These are phyloP conservation scores for Eilema depressum DNA, from an alignment of 2,888 invertebrate genomes.

Conservation along the genomic window DNA sequence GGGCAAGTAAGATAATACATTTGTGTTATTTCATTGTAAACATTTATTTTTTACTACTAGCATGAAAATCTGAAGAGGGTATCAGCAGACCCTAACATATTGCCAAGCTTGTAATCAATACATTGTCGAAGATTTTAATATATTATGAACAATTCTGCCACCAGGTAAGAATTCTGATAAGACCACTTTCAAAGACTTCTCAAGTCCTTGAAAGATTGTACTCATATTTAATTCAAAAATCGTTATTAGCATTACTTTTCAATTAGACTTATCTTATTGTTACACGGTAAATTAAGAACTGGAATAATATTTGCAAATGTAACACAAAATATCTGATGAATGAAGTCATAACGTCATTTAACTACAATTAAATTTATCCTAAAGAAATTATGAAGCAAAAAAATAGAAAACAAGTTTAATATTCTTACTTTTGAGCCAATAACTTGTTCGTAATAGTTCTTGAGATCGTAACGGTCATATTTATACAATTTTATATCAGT, in stretches of 20 bases:
- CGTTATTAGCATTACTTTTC: background rate
- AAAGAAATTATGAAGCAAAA: background rate
- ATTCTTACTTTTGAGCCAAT: constrained; percentile 64
- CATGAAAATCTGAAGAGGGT: no score
- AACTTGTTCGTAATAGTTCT: constrained; percentile 66
- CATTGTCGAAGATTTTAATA: no score
- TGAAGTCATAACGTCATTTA: background rate
- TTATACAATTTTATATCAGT: constrained; percentile 63
- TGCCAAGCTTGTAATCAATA: background rate
- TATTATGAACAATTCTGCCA: background rate
- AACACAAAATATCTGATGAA: background rate
- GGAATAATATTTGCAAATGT: background rate
- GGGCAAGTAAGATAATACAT: no score
- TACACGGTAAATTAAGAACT: background rate
- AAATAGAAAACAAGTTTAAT: background rate
- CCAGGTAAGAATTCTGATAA: background rate
- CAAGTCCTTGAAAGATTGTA: background rate
- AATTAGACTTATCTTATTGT: background rate
- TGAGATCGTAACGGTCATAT: constrained; percentile 60
- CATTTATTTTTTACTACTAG: no score
- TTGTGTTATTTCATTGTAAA: no score
- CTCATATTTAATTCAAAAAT: no score
- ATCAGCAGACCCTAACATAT: background rate
- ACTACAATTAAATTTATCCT: background rate
- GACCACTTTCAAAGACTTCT: background rate